A percentile compares a stretch with the other conserved stretches of the same genome.
Conservation (phyloP, 2,888 invertebrate species). For the Habroteleia sp. region DNA sequence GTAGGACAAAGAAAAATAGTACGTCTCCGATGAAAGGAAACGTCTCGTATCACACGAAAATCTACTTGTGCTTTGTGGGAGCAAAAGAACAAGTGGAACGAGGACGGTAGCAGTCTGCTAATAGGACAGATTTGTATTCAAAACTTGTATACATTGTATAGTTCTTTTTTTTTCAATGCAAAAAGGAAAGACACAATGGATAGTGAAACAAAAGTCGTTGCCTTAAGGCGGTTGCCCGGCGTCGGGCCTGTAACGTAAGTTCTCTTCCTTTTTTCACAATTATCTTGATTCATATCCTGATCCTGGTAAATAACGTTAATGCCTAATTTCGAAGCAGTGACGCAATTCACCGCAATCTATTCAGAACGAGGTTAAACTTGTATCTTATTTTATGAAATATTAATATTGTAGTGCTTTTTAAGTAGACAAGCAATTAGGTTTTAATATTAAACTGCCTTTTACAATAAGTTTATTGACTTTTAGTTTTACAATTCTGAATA, state of each 20-base stretch:
- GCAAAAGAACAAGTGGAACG: slow-evolving; percentile 48
- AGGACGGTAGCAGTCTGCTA: slow-evolving; percentile 35
- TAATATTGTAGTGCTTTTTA: too few species aligned
- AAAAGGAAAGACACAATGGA: slow-evolving; percentile 37
- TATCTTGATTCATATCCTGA: slow-evolving; percentile 39
- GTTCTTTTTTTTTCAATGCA: slow-evolving; percentile 28
- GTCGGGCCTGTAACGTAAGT: slow-evolving; percentile 22
- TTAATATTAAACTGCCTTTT: too few species aligned
- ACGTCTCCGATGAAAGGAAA: slow-evolving; percentile 37
- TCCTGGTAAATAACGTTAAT: slow-evolving; percentile 17
- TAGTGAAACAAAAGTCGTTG: slow-evolving; percentile 51
- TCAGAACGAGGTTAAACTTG: slow-evolving; percentile 23
- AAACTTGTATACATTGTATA: slow-evolving; percentile 49
- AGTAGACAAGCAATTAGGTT: too few species aligned
- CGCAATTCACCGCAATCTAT: slow-evolving; percentile 16
- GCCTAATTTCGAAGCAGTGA: slow-evolving; percentile 9
- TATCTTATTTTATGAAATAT: too few species aligned
- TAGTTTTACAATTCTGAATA: too few species aligned
- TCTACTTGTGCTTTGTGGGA: slow-evolving; percentile 49
- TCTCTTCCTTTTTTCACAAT: slow-evolving; percentile 29
- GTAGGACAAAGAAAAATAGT: slow-evolving; percentile 41
- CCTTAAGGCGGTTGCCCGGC: slow-evolving; percentile 41
- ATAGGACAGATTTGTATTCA: slow-evolving; percentile 58
- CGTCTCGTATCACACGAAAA: slow-evolving; percentile 48
- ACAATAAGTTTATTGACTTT: too few species aligned